These are phyloP conservation scores for Drosophila repletoides DNA, from an alignment of 1,140 invertebrate genomes.

Conservation along the genomic window DNA sequence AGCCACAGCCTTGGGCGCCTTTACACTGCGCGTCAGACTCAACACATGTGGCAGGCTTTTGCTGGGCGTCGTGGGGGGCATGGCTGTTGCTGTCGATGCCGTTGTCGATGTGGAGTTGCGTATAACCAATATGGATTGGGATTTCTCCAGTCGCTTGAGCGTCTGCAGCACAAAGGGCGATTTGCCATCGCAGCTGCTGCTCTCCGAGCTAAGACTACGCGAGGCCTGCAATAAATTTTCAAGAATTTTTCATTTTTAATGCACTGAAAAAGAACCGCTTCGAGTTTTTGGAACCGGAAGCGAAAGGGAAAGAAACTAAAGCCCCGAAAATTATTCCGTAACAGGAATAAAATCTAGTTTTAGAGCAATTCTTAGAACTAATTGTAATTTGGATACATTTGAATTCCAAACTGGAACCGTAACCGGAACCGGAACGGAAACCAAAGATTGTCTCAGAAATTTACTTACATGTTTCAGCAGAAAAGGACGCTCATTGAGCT, in stretches of 20 bases:
- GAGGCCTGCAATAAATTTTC: conserved; percentile 67
- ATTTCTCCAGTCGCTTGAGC: conserved; percentile 80
- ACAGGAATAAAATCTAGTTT: too few species aligned
- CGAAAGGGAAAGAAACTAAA: too few species aligned
- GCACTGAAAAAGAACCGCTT: too few species aligned
- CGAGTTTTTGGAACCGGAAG: too few species aligned
- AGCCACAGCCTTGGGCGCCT: conserved; percentile 54
- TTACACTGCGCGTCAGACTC: conserved; percentile 61
- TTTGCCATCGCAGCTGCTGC: conserved; percentile 65
- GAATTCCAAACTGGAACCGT: too few species aligned
- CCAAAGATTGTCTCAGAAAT: neutral
- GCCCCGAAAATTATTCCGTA: too few species aligned
- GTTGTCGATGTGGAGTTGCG: conserved; percentile 64
- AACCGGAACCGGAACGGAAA: too few species aligned
- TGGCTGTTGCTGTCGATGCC: conserved; percentile 17
- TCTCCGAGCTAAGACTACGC: conserved; percentile 68
- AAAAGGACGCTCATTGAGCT: conserved; percentile 70
- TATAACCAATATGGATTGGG: conserved; percentile 80
- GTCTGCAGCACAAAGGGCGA: conserved; percentile 81
- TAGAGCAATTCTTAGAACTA: too few species aligned
- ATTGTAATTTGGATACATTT: neutral
- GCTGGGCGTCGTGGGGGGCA: conserved; percentile 25
- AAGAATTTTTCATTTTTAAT: too few species aligned
- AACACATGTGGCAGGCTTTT: conserved; percentile 45
- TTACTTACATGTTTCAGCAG: conserved; percentile 75